Conservation (phyloP, 2,113 vertebrate genomes). For the Phyllostomus hastatus region DNA sequence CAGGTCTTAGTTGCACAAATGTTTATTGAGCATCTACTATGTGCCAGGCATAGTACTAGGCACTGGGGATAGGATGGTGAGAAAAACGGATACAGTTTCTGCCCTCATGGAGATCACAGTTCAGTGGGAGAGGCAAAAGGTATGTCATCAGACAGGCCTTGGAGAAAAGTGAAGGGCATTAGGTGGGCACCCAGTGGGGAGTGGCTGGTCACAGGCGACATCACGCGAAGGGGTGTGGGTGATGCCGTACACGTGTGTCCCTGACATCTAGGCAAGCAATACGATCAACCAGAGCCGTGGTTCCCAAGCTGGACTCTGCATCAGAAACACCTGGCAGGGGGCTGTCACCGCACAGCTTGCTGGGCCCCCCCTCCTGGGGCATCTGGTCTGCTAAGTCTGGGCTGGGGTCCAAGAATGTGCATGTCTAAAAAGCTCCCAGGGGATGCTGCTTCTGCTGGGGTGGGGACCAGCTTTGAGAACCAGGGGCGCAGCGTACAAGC, state of each 20-base stretch:
- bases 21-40: background rate
- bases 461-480: background rate
- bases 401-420: background rate
- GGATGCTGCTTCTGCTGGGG: background rate
- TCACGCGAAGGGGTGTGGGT: background rate
- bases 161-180: background rate
- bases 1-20: background rate
- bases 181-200: background rate
- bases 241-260: background rate
- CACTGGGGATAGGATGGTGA: background rate
- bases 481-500: background rate
- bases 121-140: background rate
- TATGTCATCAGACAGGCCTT: background rate
- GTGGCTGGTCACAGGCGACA: background rate
- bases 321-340: background rate
- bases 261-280: background rate
- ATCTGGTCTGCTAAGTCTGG: background rate
- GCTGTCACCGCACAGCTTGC: background rate
- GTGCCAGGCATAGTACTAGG: background rate
- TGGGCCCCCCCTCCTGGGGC: background rate
- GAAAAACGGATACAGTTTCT: background rate
- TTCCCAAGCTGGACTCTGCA: background rate
- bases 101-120: background rate
- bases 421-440: slow-evolving; percentile 2
- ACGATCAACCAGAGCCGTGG: background rate